Conservation (phyloP, 1,140 invertebrate species). For the Conus ventricosus region DNA sequence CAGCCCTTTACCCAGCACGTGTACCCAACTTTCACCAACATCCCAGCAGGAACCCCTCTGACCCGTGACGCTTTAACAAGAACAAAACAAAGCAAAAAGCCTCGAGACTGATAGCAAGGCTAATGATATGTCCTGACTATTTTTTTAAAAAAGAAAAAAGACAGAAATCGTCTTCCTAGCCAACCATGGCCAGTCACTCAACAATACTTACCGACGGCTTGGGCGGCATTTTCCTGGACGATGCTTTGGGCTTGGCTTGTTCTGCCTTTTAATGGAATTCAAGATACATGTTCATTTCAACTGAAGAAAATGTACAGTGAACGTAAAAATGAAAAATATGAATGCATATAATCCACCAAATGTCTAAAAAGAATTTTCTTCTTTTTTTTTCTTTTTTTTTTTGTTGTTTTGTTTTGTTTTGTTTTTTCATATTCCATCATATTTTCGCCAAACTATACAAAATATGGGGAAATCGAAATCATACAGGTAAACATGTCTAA, state of each 20-base stretch:
- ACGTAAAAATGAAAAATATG: not conserved
- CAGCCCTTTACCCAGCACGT: too few relatives aligned
- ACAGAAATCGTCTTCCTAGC: not conserved
- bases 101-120: not conserved
- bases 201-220: slow-evolving; percentile 15
- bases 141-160: too few relatives aligned
- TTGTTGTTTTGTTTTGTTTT: not conserved
- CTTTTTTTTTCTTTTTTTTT: not conserved
- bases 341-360: not conserved
- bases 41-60: too few relatives aligned
- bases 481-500: too few relatives aligned
- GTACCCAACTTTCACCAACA: too few relatives aligned
- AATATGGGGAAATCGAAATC: too few relatives aligned
- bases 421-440: not conserved
- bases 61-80: not conserved
- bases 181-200: not conserved
- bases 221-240: slow-evolving; percentile 11
- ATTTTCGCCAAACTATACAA: too few relatives aligned
- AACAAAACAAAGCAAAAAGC: not conserved
- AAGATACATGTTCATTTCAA: not conserved
- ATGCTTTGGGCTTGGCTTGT: not conserved
- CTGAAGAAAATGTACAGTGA: not conserved
- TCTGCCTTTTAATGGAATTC: not conserved
- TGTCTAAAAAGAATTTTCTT: too few relatives aligned
- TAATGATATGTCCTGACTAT: not conserved